These are phyloP conservation scores for Podocnemis expansa DNA, from an alignment of 2,113 vertebrate genomes.

Conservation along the genomic window DNA sequence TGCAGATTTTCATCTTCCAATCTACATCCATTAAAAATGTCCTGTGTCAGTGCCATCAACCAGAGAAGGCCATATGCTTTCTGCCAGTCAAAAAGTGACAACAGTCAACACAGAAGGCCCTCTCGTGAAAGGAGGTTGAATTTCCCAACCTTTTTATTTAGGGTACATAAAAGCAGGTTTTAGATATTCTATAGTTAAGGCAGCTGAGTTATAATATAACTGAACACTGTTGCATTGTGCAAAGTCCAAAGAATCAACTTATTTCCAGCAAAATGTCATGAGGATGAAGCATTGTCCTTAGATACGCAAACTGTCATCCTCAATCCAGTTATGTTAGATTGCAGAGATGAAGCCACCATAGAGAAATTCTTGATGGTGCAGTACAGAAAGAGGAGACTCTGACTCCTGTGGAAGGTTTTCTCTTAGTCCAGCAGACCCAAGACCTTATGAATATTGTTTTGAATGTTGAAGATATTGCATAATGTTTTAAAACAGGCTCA, in stretches of 20 bases:
- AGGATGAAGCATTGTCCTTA: background rate
- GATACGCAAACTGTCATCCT: background rate
- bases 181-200: background rate
- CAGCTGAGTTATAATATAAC: background rate
- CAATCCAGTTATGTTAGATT: background rate
- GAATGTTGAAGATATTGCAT: background rate
- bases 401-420: background rate
- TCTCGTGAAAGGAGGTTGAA: accelerated
- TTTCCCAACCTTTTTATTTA: background rate
- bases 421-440: background rate
- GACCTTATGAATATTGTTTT: background rate
- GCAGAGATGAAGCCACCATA: background rate
- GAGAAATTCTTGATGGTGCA: background rate
- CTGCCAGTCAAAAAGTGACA: background rate
- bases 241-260: background rate
- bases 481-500: background rate
- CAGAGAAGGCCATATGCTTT: background rate
- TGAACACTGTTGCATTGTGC: background rate
- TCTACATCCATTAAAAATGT: background rate
- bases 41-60: background rate
- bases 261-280: background rate
- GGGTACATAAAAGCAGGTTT: accelerated
- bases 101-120: background rate
- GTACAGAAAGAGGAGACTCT: background rate
- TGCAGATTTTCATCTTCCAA: background rate